These are phyloP conservation scores for Acropora tenuis DNA, from an alignment of 64 coral and sea anemone species.

Conservation along the genomic window DNA sequence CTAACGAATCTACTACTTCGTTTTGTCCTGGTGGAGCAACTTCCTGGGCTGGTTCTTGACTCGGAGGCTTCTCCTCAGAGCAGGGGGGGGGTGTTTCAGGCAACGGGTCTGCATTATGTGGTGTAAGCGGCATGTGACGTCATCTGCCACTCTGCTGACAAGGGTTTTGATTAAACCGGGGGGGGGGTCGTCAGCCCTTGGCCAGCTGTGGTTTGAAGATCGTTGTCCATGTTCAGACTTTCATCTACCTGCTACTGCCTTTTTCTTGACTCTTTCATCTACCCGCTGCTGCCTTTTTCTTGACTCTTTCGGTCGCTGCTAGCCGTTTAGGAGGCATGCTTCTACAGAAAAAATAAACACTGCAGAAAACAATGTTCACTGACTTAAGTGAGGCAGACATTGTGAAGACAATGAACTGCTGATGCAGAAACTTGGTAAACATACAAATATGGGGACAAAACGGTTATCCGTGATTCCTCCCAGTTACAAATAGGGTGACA, in stretches of 20 bases:
- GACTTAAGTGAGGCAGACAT: background rate
- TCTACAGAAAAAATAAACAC: background rate
- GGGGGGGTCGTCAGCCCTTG: no score
- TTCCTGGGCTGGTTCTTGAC: no score
- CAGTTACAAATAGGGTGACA: background rate
- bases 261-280: background rate
- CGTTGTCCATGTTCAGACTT: background rate
- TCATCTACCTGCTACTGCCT: background rate
- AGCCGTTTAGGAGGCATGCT: background rate
- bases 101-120: no score
- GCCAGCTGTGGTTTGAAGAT: no score
- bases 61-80: no score
- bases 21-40: no score
- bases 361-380: constrained; percentile 1
- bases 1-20: no score
- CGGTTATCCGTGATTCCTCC: background rate
- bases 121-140: no score
- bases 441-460: background rate
- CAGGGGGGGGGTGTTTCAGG: no score
- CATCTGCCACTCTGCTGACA: no score
- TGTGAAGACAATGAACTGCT: background rate
- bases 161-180: no score
- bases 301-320: background rate
- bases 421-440: background rate
- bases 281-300: no score